These are phyloP conservation scores for Mythimna lalbum DNA, from an alignment of 2,888 invertebrate species.

Conservation along the genomic window DNA sequence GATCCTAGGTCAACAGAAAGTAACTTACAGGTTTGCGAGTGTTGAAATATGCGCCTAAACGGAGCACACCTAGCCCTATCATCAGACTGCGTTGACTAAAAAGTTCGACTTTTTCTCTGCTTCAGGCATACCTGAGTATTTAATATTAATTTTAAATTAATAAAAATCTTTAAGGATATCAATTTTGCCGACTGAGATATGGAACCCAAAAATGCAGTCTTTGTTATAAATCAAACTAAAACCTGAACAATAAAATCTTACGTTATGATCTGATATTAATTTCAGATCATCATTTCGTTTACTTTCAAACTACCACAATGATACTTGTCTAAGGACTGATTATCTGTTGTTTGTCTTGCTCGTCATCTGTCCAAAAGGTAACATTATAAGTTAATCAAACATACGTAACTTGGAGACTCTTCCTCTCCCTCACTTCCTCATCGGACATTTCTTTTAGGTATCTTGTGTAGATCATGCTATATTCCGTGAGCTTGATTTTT, in stretches of 20 bases:
- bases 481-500: background rate
- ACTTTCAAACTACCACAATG: conserved; percentile 42
- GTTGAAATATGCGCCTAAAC: no score
- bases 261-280: conserved; percentile 4
- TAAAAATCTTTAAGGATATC: no score
- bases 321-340: conserved; percentile 33
- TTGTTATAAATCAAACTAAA: background rate
- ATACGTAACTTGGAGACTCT: conserved; percentile 67
- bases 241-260: background rate
- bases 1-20: no score
- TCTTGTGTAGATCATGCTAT: conserved; percentile 56
- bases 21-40: no score
- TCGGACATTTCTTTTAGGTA: conserved; percentile 62
- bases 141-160: no score
- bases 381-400: conserved; percentile 54
- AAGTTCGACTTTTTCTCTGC: no score
- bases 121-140: no score
- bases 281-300: conserved; percentile 29
- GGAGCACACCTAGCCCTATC: no score
- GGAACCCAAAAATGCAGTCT: background rate
- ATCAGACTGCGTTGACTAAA: no score
- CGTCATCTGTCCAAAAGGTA: conserved; percentile 35
- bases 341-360: conserved; percentile 49
- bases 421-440: conserved; percentile 72
- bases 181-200: no score